These are phyloP conservation scores for Ranitomeya variabilis DNA, from an alignment of 2,113 vertebrate genomes.

Conservation along the genomic window DNA sequence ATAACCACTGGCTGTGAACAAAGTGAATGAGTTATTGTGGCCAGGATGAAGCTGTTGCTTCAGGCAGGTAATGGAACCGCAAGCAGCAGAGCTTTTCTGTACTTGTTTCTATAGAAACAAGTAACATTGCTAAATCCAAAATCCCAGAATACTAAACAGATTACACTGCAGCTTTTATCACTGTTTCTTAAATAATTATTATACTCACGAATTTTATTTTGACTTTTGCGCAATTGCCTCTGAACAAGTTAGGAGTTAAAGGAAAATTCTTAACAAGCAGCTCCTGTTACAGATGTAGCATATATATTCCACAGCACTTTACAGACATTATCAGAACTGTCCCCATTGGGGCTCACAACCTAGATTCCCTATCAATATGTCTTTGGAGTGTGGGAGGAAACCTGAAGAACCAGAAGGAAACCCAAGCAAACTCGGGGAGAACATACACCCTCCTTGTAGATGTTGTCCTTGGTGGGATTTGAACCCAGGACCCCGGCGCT, in stretches of 20 bases:
- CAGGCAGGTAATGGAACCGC: slow-evolving; percentile 55
- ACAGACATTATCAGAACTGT: too few species aligned
- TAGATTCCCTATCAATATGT: too few species aligned
- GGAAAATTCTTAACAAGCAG: background rate
- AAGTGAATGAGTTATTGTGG: slow-evolving; percentile 51
- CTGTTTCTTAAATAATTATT: background rate
- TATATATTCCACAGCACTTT: too few species aligned
- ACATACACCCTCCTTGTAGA: too few species aligned
- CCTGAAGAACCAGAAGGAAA: too few species aligned
- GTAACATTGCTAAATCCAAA: slow-evolving; percentile 44
- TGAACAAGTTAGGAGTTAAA: background rate
- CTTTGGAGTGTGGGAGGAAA: too few species aligned
- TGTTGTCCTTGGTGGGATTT: too few species aligned
- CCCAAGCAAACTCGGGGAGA: too few species aligned
- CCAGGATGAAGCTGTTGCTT: slow-evolving; percentile 58
- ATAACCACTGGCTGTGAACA: slow-evolving; percentile 53
- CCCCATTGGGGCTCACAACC: too few species aligned
- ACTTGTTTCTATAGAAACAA: slow-evolving; percentile 62
- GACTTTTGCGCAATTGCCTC: background rate
- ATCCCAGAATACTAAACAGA: slow-evolving; percentile 46
- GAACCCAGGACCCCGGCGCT: too few species aligned
- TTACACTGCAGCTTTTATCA: slow-evolving; percentile 42
- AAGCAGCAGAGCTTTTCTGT: slow-evolving; percentile 45
- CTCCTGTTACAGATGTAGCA: too few species aligned
- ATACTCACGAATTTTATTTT: background rate